Evolutionary conservation across 2,888 invertebrate species (phyloP).

Genomic region (Punctoribates punctum): DNA sequence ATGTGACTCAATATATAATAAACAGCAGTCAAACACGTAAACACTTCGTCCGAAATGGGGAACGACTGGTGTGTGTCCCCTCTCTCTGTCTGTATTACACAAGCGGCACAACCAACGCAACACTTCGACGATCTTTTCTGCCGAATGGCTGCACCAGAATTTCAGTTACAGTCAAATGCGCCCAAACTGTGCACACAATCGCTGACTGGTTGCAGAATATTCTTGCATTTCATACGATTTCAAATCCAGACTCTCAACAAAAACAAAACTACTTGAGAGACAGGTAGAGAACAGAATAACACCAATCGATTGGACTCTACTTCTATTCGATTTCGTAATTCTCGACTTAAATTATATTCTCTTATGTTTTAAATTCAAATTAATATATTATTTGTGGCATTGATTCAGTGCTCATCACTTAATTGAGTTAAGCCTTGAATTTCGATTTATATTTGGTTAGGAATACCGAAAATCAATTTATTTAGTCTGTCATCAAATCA

Average conservation of each 20-base stretch:
- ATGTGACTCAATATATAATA: constrained; percentile 28
- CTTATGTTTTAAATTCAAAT: no score
- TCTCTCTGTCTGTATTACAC: constrained; percentile 6
- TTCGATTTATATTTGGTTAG: no score
- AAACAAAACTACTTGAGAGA: not conserved
- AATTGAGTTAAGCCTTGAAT: no score
- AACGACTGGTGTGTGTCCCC: constrained; percentile 8
- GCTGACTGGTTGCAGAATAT: not conserved
- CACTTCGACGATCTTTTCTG: constrained; percentile 13
- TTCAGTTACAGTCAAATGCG: not conserved
- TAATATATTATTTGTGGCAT: no score
- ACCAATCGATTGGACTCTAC: no score
- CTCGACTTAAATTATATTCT: no score
- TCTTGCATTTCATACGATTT: not conserved
- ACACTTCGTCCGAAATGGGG: constrained; percentile 32
- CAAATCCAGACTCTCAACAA: not conserved
- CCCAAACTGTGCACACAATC: constrained; percentile 12
- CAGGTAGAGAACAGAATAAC: no score
- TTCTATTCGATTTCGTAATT: no score
- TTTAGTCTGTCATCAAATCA: no score
- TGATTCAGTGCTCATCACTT: no score
- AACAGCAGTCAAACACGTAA: constrained; percentile 24
- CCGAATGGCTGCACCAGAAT: constrained; percentile 14
- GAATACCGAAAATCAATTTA: no score
- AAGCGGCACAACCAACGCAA: constrained; percentile 30